Evolutionary conservation across 2,797 vertebrate genomes (phyloP).

Genomic region (Malacoraja senta): DNA sequence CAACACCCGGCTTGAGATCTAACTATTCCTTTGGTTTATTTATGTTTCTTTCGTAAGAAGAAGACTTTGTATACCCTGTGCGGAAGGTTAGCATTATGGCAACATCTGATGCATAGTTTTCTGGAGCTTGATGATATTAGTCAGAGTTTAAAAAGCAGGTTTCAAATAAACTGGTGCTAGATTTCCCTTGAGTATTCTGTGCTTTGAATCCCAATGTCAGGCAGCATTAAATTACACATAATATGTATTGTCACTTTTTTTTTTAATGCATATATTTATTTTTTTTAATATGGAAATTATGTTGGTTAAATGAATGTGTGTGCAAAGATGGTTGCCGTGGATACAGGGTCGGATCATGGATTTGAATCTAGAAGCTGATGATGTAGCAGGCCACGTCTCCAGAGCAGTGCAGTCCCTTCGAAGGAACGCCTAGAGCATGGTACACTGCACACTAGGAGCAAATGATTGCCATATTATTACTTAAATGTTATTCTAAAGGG

Average conservation of each 20-base stretch:
- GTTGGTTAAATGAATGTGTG: constrained; percentile 11
- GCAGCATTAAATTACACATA: neutral
- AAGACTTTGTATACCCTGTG: neutral
- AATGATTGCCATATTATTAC: constrained; percentile 1
- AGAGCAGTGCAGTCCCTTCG: no score
- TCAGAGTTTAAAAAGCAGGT: neutral
- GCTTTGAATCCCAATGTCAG: neutral
- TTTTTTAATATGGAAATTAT: neutral
- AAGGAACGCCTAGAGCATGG: neutral
- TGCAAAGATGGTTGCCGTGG: neutral
- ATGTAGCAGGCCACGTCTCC: neutral
- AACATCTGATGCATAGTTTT: neutral
- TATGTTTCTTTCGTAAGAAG: no score
- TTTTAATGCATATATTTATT: neutral
- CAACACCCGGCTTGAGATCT: no score
- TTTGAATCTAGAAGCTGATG: neutral
- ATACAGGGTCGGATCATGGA: neutral
- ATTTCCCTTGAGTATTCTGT: neutral
- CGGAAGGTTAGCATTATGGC: neutral
- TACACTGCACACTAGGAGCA: neutral
- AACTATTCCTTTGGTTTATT: no score
- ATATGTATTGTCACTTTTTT: neutral
- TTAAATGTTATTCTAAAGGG: neutral
- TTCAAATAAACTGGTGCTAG: neutral
- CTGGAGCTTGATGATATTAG: neutral